A percentile compares a stretch with the other conserved stretches of the same genome.
Evolutionary conservation across 2,888 invertebrate species (phyloP).

Genomic region (Pegoplata infirma): DNA sequence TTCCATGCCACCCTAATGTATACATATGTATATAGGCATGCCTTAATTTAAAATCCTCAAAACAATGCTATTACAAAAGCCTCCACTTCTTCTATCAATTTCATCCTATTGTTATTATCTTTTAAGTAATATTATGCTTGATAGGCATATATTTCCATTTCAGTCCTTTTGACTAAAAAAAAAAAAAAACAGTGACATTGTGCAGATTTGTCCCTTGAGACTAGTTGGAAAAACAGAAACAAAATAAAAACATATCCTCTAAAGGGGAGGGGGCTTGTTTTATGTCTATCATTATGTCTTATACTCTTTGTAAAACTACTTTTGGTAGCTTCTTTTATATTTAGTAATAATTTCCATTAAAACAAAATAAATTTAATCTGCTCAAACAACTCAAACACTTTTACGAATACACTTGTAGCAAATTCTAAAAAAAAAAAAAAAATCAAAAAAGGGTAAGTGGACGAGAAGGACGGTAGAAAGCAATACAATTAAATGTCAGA

Average conservation of each 20-base stretch:
- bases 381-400: constrained; percentile 27
- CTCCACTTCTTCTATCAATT: constrained; percentile 32
- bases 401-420: too few species aligned
- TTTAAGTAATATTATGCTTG: constrained; percentile 42
- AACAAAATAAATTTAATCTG: constrained; percentile 43
- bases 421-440: too few species aligned
- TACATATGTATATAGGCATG: too few species aligned
- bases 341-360: constrained; percentile 46
- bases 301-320: constrained; percentile 32
- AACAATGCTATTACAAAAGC: constrained; percentile 11
- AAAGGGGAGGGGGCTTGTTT: constrained; percentile 28
- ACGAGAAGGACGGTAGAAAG: too few species aligned
- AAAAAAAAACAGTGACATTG: constrained; percentile 35
- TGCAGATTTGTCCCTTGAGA: constrained; percentile 52
- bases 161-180: background rate
- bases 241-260: constrained; percentile 13
- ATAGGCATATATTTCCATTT: constrained; percentile 26
- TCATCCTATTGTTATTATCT: constrained; percentile 35
- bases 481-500: constrained; percentile 26
- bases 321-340: background rate
- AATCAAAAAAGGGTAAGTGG: too few species aligned
- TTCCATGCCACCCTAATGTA: background rate
- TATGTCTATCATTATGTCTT: constrained; percentile 1
- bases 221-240: constrained; percentile 3
- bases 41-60: too few species aligned